Evolutionary conservation across 2,113 vertebrate species (phyloP), one percentile per base, ranked within the genome.

Genomic region (Microtus montanus): DNA sequence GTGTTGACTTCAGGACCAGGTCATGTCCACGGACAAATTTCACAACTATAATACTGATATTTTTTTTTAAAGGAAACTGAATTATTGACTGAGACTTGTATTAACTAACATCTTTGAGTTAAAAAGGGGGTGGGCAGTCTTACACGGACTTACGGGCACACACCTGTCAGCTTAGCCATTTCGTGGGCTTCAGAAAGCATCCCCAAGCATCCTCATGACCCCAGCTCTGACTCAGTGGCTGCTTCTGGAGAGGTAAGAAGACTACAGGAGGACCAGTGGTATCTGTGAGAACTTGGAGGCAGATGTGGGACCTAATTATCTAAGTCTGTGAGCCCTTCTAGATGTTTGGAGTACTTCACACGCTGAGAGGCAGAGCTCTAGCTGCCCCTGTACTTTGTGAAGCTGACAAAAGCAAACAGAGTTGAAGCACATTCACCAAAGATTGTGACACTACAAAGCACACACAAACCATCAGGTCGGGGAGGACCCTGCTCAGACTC

Each of bases 11-110:
- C 13, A 0, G 44, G 38, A 22, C 73, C 89, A 87, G 13, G 15
- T 89, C 89, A 79, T 20, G 13, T 64, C 92, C 89, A 92, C n/a
- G 30, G 54, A 30, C 82, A 91, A 54, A 94, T 96, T 77, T 93
- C 64, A 91, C 89, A 87, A 95, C 92, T 70, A 89, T n/a, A 80
- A 93, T 75, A 64, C n/a, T 94, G 38, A 93, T 75, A 68, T 87
- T 95, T 78, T 71, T 13, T 1, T 70, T n/a, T n/a, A n/a, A 93
- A 94, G 54, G 77, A 61, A 89, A 19, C 24, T 33, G 80, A 93
- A 30, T 58, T 78, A 17, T 17, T 47, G 64, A 87, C 75, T 70
- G 63, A 68, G 47, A 86, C 5, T 68, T 74, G 77, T 8, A 44
- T 47, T 91, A 85, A 93, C 52, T 54, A 26, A 49, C 28, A 94